Percentiles rank a stretch among this genome's conserved stretches.
These are phyloP conservation scores for Epistrophella euchroma DNA, from an alignment of 2,888 invertebrate genomes.

Conservation along the genomic window DNA sequence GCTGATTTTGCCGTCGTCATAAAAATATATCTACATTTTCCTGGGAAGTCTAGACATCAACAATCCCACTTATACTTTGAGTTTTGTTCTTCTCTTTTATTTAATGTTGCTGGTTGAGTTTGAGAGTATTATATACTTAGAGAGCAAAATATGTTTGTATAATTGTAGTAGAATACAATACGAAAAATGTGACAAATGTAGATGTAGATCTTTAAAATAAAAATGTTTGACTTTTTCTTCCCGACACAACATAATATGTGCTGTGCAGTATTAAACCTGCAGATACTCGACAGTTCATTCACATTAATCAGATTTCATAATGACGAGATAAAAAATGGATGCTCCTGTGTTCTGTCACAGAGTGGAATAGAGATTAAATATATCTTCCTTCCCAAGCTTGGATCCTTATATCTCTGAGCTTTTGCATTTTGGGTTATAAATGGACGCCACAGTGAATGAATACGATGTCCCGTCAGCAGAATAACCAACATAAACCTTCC, in stretches of 20 bases:
- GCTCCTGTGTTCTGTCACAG: background rate
- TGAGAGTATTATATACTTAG: conserved; percentile 23
- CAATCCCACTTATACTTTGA: conserved; percentile 60
- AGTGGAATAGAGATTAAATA: background rate
- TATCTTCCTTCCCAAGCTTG: background rate
- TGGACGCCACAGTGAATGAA: no score
- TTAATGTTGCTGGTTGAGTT: conserved; percentile 36
- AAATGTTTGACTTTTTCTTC: conserved; percentile 49
- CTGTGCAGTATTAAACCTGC: conserved; percentile 36
- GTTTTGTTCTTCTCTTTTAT: conserved; percentile 41
- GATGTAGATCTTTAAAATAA: conserved; percentile 51
- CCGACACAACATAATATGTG: conserved; percentile 18
- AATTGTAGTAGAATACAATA: conserved; percentile 27
- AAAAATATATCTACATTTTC: conserved; percentile 37
- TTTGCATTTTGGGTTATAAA: no score
- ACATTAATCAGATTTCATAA: conserved; percentile 43
- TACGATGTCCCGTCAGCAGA: conserved; percentile 1
- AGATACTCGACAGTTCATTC: conserved; percentile 56
- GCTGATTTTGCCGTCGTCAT: conserved; percentile 39
- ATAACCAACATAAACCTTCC: background rate
- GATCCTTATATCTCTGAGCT: background rate
- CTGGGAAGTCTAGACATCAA: conserved; percentile 66
- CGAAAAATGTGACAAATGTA: conserved; percentile 43
- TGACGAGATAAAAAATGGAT: conserved; percentile 24
- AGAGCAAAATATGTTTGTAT: background rate